A percentile compares a stretch with the other conserved stretches of the same genome.
These are phyloP conservation scores for Cichladusa arquata DNA, from an alignment of 2,113 vertebrate species.

Conservation along the genomic window DNA sequence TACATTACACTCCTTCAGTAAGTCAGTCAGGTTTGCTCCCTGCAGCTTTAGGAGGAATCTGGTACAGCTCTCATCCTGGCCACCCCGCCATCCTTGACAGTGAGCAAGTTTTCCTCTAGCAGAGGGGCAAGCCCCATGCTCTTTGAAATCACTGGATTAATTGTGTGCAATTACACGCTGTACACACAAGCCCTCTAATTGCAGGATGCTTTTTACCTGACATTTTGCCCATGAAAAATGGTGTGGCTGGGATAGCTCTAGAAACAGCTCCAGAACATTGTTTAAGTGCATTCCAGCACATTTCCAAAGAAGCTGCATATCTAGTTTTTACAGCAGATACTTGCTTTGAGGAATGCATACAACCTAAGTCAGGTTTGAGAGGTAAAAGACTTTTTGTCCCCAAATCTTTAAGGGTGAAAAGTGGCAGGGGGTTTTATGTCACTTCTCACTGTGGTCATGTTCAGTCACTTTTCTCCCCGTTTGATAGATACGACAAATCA, in stretches of 20 bases:
- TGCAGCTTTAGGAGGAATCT: not conserved
- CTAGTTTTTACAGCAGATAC: not conserved
- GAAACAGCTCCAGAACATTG: not conserved
- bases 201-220: not conserved
- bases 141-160: not conserved
- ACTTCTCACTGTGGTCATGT: not conserved
- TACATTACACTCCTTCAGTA: not conserved
- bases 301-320: not conserved
- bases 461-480: not conserved
- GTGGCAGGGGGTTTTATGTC: not conserved
- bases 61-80: not conserved
- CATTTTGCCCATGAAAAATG: not conserved
- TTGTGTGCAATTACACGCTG: fast-evolving
- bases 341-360: not conserved
- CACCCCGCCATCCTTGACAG: fast-evolving
- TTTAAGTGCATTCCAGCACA: not conserved
- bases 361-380: not conserved
- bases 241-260: not conserved
- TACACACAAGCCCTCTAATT: not conserved
- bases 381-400: not conserved
- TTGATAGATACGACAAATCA: not conserved
- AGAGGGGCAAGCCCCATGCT: fast-evolving
- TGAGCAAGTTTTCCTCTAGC: not conserved
- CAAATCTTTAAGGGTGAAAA: not conserved
- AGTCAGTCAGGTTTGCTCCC: not conserved